These are phyloP conservation scores for Erebia aethiops DNA, from an alignment of 2,888 invertebrate genomes.

Conservation along the genomic window DNA sequence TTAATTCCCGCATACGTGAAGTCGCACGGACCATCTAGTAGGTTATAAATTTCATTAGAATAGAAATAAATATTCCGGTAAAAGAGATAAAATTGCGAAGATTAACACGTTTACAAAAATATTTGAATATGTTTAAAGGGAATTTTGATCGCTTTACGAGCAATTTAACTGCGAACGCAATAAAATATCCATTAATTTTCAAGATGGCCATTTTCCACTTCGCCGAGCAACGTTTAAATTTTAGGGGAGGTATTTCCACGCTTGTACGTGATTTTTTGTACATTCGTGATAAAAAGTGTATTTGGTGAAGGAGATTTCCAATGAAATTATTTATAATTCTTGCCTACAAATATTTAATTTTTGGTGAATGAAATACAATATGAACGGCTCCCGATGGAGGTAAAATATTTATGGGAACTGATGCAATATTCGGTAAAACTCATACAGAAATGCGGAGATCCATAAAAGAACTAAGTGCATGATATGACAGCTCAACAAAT, in stretches of 20 bases:
- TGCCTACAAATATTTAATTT: neutral
- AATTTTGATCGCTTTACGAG: slow-evolving; percentile 68
- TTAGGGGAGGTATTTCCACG: slow-evolving; percentile 51
- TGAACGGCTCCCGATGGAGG: too few species aligned
- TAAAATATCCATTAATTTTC: slow-evolving; percentile 80
- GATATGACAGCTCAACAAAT: too few species aligned
- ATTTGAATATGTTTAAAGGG: slow-evolving; percentile 51
- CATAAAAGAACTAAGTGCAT: too few species aligned
- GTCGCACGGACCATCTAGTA: too few species aligned
- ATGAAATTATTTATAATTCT: neutral
- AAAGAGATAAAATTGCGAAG: neutral
- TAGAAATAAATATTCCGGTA: neutral
- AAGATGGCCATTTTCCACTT: slow-evolving; percentile 76
- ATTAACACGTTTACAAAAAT: slow-evolving; percentile 38
- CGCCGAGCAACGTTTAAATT: slow-evolving; percentile 63
- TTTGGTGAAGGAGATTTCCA: slow-evolving; percentile 5
- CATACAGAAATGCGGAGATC: too few species aligned
- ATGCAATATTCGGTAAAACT: neutral
- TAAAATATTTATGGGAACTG: too few species aligned
- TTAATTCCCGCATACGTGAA: too few species aligned
- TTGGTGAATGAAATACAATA: too few species aligned
- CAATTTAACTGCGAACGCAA: slow-evolving; percentile 78
- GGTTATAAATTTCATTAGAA: too few species aligned
- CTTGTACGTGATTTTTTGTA: slow-evolving; percentile 37
- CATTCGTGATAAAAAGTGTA: slow-evolving; percentile 26